These are phyloP conservation scores for Atractosteus spatula DNA, from an alignment of 2,113 vertebrate genomes.

Conservation along the genomic window DNA sequence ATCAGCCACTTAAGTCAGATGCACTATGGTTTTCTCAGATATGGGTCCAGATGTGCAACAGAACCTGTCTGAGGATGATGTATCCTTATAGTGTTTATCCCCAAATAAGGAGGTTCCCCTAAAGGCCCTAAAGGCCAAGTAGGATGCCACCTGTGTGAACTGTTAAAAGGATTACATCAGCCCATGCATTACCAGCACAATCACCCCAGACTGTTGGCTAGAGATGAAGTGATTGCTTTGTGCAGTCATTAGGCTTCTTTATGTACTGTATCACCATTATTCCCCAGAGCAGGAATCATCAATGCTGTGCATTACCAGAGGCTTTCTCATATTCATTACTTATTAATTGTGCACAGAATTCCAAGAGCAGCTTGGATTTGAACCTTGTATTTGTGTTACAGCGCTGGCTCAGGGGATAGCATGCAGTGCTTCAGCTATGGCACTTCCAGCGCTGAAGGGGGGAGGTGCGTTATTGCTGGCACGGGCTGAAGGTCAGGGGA, in stretches of 20 bases:
- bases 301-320: conserved; percentile 3
- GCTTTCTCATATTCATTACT: conserved; percentile 6
- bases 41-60: no score
- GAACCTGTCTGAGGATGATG: no score
- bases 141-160: no score
- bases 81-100: no score
- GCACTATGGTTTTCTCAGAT: no score
- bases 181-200: no score
- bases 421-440: conserved; percentile 17
- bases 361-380: conserved; percentile 14
- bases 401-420: conserved; percentile 11
- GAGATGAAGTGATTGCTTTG: conserved; percentile 1
- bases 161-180: no score
- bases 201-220: no score
- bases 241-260: conserved; percentile 35
- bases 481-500: conserved; percentile 74
- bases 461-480: conserved; percentile 49
- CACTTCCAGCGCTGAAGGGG: conserved; percentile 5
- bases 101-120: no score
- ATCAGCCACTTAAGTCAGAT: no score
- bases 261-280: conserved; percentile 5
- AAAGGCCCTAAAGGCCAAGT: no score
- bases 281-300: neutral
- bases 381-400: neutral
- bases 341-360: conserved; percentile 7